Evolutionary conservation across 2,797 vertebrate species (phyloP).

Genomic region (Zonotrichia albicollis): DNA sequence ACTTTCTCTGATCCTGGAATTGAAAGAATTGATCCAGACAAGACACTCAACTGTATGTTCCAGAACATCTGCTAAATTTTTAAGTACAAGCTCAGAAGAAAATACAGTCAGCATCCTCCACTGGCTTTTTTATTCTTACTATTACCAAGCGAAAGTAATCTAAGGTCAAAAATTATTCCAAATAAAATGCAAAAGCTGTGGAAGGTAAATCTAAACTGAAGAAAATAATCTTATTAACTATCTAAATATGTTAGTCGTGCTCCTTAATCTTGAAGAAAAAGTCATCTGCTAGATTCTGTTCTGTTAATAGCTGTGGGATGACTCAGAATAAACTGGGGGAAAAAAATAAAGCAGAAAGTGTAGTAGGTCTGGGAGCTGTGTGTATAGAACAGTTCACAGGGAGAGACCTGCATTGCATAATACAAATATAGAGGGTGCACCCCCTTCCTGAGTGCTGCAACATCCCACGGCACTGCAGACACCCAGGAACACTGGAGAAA

Average conservation of each 20-base stretch:
- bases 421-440: neutral
- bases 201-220: neutral
- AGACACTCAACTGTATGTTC: neutral
- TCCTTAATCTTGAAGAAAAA: conserved; percentile 17
- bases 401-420: neutral
- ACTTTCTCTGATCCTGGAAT: neutral
- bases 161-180: neutral
- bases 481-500: neutral
- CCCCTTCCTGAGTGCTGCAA: neutral
- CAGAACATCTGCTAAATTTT: neutral
- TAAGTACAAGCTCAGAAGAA: neutral
- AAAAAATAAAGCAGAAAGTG: neutral
- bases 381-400: neutral
- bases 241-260: neutral
- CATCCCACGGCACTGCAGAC: neutral
- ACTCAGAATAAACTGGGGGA: conserved; percentile 8
- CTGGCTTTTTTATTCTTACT: neutral
- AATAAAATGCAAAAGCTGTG: neutral
- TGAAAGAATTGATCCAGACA: neutral
- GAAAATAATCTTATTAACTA: neutral
- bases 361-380: neutral
- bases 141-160: neutral
- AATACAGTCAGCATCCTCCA: neutral
- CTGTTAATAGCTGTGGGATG: neutral
- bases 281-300: neutral